phyloP scores from a whole-genome alignment of 2,113 vertebrate species.

The Hypanus sabinus region DNA sequence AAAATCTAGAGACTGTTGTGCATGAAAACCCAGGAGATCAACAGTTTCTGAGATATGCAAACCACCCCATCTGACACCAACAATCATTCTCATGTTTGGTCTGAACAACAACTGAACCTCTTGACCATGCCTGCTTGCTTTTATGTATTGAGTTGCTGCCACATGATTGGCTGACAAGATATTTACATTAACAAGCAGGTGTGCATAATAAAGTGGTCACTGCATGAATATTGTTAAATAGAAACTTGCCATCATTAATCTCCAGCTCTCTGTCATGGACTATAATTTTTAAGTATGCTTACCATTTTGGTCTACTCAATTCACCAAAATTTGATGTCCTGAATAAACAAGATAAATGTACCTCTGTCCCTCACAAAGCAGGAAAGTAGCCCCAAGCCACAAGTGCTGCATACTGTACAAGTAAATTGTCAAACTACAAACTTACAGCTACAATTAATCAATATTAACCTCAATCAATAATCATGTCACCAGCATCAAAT shows the following conservation, averaged over 20 bases:
- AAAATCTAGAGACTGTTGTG: too few relatives aligned
- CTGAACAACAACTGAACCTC: too few relatives aligned
- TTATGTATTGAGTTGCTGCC: too few relatives aligned
- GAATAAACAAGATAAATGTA: neutral
- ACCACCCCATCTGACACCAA: too few relatives aligned
- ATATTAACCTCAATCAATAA: neutral
- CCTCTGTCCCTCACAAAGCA: too few relatives aligned
- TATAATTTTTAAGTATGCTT: neutral
- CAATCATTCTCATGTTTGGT: too few relatives aligned
- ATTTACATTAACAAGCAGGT: too few relatives aligned
- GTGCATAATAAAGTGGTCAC: too few relatives aligned
- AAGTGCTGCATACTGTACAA: neutral
- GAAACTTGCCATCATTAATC: conserved; percentile 2
- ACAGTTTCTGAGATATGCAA: too few relatives aligned
- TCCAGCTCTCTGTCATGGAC: neutral
- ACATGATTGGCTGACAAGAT: too few relatives aligned
- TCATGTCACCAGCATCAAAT: neutral
- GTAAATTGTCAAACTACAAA: neutral
- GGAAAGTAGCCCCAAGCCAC: neutral
- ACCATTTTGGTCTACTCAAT: neutral
- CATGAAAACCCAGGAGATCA: too few relatives aligned
- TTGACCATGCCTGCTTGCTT: too few relatives aligned
- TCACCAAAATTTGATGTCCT: neutral
- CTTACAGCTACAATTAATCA: conserved; percentile 3
- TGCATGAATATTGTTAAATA: neutral